These are phyloP conservation scores for Lycorma delicatula DNA, from an alignment of 1,140 invertebrate genomes.

Conservation along the genomic window DNA sequence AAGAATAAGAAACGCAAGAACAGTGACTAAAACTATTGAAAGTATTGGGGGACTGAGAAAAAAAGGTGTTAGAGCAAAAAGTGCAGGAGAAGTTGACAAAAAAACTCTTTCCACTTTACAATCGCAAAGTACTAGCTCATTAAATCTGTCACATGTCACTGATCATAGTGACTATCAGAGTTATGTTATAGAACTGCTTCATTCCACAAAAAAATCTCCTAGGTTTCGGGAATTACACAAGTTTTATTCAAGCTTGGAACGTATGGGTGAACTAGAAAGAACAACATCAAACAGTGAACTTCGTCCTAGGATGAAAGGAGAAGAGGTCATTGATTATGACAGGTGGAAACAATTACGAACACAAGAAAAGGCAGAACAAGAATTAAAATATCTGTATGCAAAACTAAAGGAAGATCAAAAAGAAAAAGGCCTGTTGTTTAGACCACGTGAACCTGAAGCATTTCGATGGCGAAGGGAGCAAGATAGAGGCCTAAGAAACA, in stretches of 20 bases:
- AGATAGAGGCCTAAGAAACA: slow-evolving; percentile 68
- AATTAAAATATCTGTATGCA: slow-evolving; percentile 64
- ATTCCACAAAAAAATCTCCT: slow-evolving; percentile 62
- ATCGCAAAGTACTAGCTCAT: slow-evolving; percentile 39
- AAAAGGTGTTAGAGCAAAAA: slow-evolving; percentile 47
- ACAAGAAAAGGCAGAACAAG: slow-evolving; percentile 72
- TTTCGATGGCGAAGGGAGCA: slow-evolving; percentile 66
- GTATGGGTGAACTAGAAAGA: slow-evolving; percentile 71
- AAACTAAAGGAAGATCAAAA: slow-evolving; percentile 70
- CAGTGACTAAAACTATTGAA: slow-evolving; percentile 33
- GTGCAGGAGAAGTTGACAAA: slow-evolving; percentile 38
- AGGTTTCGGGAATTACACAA: slow-evolving; percentile 77
- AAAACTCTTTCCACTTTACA: slow-evolving; percentile 19
- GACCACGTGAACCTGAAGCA: slow-evolving; percentile 57
- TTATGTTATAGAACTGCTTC: slow-evolving; percentile 61
- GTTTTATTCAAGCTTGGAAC: slow-evolving; percentile 78
- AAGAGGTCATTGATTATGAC: slow-evolving; percentile 73
- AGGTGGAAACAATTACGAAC: slow-evolving; percentile 70
- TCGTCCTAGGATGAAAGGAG: slow-evolving; percentile 55
- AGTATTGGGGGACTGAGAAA: slow-evolving; percentile 30
- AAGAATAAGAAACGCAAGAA: slow-evolving; percentile 46
- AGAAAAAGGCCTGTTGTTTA: slow-evolving; percentile 76
- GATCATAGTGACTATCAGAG: slow-evolving; percentile 51
- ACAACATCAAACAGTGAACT: slow-evolving; percentile 60
- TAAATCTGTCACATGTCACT: slow-evolving; percentile 37